Conservation (phyloP, 2,888 invertebrate genomes). For the Oscheius sp. region DNA sequence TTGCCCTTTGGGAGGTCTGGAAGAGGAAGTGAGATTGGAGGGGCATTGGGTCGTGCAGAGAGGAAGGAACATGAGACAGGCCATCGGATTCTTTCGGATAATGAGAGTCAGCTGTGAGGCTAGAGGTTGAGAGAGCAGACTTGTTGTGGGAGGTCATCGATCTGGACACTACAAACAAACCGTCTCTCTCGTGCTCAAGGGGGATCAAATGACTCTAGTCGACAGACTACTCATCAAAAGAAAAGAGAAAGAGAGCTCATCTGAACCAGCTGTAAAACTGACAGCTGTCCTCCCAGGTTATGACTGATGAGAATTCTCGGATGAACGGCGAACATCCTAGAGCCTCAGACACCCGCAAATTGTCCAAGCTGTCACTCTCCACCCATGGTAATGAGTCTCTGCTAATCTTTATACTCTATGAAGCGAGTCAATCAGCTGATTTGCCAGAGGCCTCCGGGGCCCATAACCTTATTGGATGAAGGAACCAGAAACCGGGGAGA, state of each 20-base stretch:
- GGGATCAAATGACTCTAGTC: neutral
- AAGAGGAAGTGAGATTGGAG: neutral
- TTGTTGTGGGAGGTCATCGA: constrained; percentile 21
- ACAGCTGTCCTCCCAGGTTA: constrained; percentile 14
- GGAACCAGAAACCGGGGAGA: too few species aligned
- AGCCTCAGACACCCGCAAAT: neutral
- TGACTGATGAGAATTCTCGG: neutral
- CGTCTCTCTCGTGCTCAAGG: neutral
- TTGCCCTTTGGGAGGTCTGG: too few species aligned
- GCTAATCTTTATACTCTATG: neutral
- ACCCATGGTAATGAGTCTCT: constrained; percentile 8
- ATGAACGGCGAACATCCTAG: neutral
- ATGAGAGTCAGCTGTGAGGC: constrained; percentile 32
- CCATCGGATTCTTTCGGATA: neutral
- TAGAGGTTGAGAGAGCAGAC: neutral
- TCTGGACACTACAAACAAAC: constrained; percentile 30
- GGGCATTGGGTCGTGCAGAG: neutral
- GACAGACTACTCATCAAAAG: neutral
- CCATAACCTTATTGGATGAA: too few species aligned
- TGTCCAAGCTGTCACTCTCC: constrained; percentile 11
- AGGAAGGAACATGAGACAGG: neutral
- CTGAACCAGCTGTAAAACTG: neutral
- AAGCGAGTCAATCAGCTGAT: too few species aligned
- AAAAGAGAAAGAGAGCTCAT: constrained; percentile 2
- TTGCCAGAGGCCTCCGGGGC: too few species aligned